Evolutionary conservation across 1,140 invertebrate genomes (phyloP).

Genomic region (Ceratina calcarata): DNA sequence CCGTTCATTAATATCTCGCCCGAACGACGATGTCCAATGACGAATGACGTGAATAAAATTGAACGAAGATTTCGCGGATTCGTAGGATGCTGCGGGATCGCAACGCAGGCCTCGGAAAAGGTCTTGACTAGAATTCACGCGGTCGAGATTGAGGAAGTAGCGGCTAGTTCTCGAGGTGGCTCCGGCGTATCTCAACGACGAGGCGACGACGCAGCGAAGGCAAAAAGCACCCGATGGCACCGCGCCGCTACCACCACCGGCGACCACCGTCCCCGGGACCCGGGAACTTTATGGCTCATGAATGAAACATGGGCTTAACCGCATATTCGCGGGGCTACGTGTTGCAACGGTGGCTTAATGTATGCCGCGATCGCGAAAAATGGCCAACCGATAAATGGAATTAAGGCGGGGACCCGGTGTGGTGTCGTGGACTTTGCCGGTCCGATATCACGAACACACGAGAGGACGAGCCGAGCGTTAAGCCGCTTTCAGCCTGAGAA

Average conservation of each 20-base stretch:
- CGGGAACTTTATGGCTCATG: conserved; percentile 76
- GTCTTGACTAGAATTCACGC: conserved; percentile 27
- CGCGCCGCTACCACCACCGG: no score
- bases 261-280: conserved; percentile 52
- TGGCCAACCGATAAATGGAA: conserved; percentile 68
- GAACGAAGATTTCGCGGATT: no score
- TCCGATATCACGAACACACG: conserved; percentile 35
- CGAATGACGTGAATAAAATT: no score
- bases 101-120: no score
- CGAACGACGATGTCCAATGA: no score
- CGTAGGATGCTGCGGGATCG: no score
- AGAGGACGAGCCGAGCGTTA: conserved; percentile 6
- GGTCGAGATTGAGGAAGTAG: conserved; percentile 41
- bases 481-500: no score
- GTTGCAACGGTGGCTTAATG: conserved; percentile 70
- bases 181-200: neutral
- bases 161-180: conserved; percentile 12
- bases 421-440: conserved; percentile 45
- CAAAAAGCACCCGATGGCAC: no score
- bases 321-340: conserved; percentile 69
- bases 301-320: conserved; percentile 75
- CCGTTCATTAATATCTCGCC: no score
- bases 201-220: conserved; percentile 5
- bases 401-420: conserved; percentile 56
- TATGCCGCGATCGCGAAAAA: conserved; percentile 70